Evolutionary conservation across 2,113 vertebrate species (phyloP), one percentile per base, ranked within the genome.

Genomic region (Phodopus roborovskii): DNA sequence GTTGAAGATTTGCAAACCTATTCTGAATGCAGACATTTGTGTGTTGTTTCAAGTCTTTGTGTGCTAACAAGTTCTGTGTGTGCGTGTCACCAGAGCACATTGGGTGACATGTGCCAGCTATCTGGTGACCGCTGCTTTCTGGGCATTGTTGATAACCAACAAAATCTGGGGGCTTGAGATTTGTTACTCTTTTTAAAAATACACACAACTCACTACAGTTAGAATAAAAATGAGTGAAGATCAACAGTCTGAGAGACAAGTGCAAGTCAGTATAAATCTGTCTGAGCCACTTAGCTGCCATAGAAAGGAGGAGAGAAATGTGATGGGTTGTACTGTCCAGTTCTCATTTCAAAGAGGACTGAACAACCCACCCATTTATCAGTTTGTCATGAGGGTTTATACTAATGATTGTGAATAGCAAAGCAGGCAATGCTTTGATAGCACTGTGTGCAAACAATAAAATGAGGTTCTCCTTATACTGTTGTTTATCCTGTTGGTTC

Each of bases 41-140:
- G 96, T 95, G 75, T 87, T 92, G 75, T 93, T 83, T 95, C 90
- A 87, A 62, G 42, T 81, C 87, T 91, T 62, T 94, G 66, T 90
- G 53, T 96, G 66, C 87, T 95, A 86, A 82, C 92, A 94, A 95
- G 64, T 87, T 95, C 30, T 78, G 7, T 81, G 17, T 10, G 39
- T 68, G 39, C 60, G 1, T 89, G 68, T 88, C 4, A 90, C 88
- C 45, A 48, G 86, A 88, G n/a, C 58, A 45, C 71, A 73, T 79
- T 94, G 73, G 73, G 42, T 96, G 77, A 88, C 70, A 33, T 73
- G 77, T 53, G 66, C 73, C 86, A 90, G 88, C 33, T 96, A 83
- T 81, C 75, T 77, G 64, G 26, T 73, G 70, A 95, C 91, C 82
- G 0, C 75, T 81, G 26, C 87, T 84, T 73, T 92, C 75, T 87